A percentile compares a stretch with the other conserved stretches of the same genome.
phyloP scores from a whole-genome alignment of 2,797 vertebrate species.

The Petrocephalus sullivani region DNA sequence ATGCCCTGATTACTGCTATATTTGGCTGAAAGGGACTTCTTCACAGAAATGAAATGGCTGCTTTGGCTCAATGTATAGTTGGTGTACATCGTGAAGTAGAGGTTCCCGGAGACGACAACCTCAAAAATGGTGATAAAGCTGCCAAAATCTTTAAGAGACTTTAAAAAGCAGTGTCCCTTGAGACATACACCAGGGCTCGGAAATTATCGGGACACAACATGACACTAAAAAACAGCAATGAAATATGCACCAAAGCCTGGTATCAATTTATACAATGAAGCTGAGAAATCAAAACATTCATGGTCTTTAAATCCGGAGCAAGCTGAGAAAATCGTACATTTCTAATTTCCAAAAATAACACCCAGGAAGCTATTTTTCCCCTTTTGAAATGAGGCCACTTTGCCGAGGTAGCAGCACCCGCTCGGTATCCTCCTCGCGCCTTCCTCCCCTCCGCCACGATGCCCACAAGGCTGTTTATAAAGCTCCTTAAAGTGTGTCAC shows the following conservation, averaged over 20 bases:
- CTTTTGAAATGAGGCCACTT: background rate
- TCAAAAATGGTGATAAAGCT: background rate
- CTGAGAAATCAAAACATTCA: conserved; percentile 3
- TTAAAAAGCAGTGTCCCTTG: background rate
- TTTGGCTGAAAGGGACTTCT: background rate
- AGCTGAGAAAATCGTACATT: background rate
- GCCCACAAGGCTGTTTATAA: background rate
- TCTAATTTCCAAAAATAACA: conserved; percentile 1
- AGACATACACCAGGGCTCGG: background rate
- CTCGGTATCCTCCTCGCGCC: background rate
- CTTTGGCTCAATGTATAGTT: background rate
- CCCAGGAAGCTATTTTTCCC: background rate
- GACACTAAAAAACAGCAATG: background rate
- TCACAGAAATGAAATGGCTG: background rate
- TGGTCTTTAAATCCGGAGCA: background rate
- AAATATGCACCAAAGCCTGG: background rate
- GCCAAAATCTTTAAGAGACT: background rate
- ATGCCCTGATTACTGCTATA: background rate
- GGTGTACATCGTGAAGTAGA: background rate
- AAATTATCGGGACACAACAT: background rate
- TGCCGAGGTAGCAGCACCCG: background rate
- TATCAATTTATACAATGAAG: background rate
- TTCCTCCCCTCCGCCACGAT: background rate
- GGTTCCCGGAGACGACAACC: background rate
- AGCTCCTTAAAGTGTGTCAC: background rate